Evolutionary conservation across 2,888 invertebrate species (phyloP).

Genomic region (Gisinianus flammeolus): DNA sequence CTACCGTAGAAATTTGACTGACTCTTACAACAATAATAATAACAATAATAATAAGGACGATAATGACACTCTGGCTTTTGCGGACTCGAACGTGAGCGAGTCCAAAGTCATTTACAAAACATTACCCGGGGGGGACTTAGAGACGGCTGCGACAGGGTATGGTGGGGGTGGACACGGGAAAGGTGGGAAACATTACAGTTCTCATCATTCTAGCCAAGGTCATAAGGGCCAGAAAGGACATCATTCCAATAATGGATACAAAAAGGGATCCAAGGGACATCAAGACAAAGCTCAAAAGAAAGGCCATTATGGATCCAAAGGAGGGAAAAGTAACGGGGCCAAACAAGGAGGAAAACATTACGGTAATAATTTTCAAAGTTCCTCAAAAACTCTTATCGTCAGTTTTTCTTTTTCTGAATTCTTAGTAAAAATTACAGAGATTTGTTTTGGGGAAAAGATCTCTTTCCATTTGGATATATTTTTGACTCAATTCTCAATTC

Average conservation of each 20-base stretch:
- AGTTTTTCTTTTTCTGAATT: too few relatives aligned
- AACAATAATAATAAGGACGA: constrained; percentile 40
- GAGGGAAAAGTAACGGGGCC: constrained; percentile 55
- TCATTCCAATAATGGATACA: constrained; percentile 2
- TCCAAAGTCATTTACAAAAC: constrained; percentile 52
- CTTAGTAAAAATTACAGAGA: too few relatives aligned
- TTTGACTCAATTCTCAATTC: too few relatives aligned
- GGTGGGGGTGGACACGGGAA: constrained; percentile 46
- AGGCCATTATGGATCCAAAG: constrained; percentile 56
- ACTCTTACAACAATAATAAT: constrained; percentile 42
- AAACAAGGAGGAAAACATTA: constrained; percentile 59
- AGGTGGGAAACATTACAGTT: constrained; percentile 53
- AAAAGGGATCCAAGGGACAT: constrained; percentile 44
- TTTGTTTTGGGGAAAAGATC: too few relatives aligned
- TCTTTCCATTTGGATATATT: too few relatives aligned
- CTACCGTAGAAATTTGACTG: constrained; percentile 40
- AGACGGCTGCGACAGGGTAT: constrained; percentile 54
- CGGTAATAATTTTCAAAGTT: constrained; percentile 55
- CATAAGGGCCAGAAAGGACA: constrained; percentile 42
- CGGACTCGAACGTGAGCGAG: constrained; percentile 51
- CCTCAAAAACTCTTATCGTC: too few relatives aligned
- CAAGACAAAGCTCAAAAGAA: constrained; percentile 55
- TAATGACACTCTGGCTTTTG: constrained; percentile 41
- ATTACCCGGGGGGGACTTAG: constrained; percentile 33
- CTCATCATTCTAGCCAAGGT: constrained; percentile 52